Conservation (phyloP, 2,797 vertebrate species). For the Diglossa cyanea region DNA sequence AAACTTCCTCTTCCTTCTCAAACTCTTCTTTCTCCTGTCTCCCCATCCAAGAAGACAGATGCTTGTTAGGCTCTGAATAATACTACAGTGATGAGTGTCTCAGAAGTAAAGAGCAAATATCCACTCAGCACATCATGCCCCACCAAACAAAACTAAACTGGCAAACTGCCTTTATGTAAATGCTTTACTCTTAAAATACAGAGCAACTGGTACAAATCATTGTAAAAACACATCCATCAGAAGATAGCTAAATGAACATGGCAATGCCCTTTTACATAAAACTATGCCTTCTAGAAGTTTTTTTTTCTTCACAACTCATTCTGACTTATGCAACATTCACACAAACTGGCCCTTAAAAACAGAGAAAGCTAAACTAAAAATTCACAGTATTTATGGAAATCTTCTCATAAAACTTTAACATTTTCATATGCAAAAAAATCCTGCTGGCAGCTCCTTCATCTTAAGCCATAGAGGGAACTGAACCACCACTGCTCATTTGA, state of each 20-base stretch:
- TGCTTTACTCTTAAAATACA: background rate
- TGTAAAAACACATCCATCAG: background rate
- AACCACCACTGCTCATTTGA: background rate
- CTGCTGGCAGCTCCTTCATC: background rate
- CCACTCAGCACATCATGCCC: background rate
- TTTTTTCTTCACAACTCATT: background rate
- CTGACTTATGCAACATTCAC: background rate
- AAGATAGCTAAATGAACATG: background rate
- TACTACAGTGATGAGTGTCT: rapidly evolving
- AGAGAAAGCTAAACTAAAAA: background rate
- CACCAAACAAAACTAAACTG: background rate
- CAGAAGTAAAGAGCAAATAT: background rate
- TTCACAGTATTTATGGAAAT: background rate
- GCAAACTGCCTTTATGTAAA: background rate
- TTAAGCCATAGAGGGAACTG: background rate
- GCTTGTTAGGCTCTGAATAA: background rate
- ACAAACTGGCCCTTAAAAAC: background rate
- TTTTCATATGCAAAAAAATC: background rate
- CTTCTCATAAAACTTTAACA: background rate
- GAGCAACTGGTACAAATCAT: background rate
- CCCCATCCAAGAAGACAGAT: background rate
- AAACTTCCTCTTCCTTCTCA: background rate
- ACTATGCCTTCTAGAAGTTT: background rate
- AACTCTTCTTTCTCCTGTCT: background rate
- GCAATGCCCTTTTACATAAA: background rate